Percentiles rank a stretch among this genome's conserved stretches.
Conservation (phyloP, 2,888 invertebrate genomes). For the Amaurobius ferox region DNA sequence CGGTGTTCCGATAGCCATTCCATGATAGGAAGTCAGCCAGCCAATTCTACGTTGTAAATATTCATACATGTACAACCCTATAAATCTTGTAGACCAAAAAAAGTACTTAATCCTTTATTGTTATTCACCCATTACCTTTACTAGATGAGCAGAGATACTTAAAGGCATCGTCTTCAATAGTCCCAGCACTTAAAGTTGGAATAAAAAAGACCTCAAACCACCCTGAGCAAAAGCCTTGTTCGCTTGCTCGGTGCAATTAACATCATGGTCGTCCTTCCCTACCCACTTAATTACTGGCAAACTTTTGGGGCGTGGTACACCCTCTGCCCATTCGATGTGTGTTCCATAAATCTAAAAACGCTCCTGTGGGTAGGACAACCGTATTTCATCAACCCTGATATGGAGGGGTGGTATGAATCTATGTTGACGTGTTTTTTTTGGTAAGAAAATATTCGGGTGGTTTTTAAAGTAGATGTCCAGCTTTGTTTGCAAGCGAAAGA, state of each 20-base stretch:
- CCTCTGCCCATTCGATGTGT: background rate
- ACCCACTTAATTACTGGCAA: constrained; percentile 1
- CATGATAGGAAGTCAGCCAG: background rate
- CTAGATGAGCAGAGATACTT: background rate
- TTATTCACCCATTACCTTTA: background rate
- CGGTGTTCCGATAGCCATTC: too few relatives aligned
- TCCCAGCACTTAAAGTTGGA: background rate
- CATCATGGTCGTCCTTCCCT: constrained; percentile 6
- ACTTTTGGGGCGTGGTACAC: constrained; percentile 12
- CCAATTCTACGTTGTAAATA: background rate
- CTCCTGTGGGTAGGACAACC: constrained; percentile 12
- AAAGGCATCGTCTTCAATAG: background rate
- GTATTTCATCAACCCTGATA: constrained; percentile 9
- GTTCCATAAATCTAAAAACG: background rate
- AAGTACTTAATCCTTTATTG: background rate
- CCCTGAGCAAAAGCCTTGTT: background rate
- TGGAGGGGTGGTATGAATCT: background rate
- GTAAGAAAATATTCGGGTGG: background rate
- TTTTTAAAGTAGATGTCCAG: too few relatives aligned
- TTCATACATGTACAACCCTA: background rate
- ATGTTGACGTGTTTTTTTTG: background rate
- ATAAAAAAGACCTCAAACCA: background rate
- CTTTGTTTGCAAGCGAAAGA: too few relatives aligned
- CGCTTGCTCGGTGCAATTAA: constrained; percentile 6
- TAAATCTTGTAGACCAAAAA: background rate